phyloP scores from a whole-genome alignment of 1,140 invertebrate genomes.

The Belonocnema kinseyi region DNA sequence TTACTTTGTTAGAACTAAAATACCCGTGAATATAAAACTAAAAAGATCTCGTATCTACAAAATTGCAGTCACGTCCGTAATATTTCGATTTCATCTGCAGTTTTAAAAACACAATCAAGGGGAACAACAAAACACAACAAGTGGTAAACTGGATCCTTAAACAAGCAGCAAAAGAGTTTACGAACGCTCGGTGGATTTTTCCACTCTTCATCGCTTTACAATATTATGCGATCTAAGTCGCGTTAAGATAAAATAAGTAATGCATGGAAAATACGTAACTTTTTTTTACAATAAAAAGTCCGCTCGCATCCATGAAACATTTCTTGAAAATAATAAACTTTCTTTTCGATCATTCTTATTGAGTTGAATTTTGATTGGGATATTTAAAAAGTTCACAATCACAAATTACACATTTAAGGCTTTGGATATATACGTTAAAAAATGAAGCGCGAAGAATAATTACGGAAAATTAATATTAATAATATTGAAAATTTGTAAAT shows the following conservation, averaged over 20 bases:
- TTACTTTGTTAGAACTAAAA: no score
- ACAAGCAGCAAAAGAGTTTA: conserved; percentile 22
- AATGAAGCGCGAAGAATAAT: no score
- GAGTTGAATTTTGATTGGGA: no score
- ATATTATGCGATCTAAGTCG: conserved; percentile 7
- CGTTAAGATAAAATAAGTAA: background rate
- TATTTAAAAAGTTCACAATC: no score
- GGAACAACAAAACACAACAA: conserved; percentile 12
- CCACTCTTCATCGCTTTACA: conserved; percentile 3
- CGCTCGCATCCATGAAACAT: background rate
- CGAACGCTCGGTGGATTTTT: conserved; percentile 5
- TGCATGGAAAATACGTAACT: background rate
- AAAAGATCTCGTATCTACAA: no score
- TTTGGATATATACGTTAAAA: no score
- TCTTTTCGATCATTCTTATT: background rate
- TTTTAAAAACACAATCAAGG: conserved; percentile 10
- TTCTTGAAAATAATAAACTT: background rate
- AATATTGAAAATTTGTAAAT: no score
- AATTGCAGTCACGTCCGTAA: background rate
- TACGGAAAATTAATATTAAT: no score
- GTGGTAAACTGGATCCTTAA: conserved; percentile 6
- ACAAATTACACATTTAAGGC: no score
- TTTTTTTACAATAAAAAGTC: background rate
- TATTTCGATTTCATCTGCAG: background rate
- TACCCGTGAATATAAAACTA: no score